Percentiles rank a stretch among this genome's conserved stretches.
phyloP scores from a whole-genome alignment of 2,113 vertebrate species.

The Halcyon malimbica region DNA sequence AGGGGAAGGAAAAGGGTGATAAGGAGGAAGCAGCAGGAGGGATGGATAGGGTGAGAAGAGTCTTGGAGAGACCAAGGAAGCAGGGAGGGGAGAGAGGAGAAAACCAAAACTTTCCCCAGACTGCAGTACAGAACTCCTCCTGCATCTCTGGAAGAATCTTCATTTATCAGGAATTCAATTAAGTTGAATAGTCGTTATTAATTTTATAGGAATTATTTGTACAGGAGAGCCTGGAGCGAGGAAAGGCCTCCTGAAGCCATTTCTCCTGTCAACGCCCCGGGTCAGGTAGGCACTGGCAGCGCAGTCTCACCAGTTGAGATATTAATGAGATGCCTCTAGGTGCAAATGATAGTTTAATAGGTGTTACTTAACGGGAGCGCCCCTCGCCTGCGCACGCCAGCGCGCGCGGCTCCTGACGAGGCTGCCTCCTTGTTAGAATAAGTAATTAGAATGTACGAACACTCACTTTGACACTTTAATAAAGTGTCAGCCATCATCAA shows the following conservation, averaged over 20 bases:
- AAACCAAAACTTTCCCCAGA: background rate
- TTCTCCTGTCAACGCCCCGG: constrained; percentile 77
- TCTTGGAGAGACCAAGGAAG: background rate
- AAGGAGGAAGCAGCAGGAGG: background rate
- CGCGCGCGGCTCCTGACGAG: constrained; percentile 66
- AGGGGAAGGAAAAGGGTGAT: background rate
- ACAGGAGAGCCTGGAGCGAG: constrained; percentile 69
- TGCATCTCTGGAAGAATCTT: constrained; percentile 23
- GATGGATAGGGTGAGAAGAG: background rate
- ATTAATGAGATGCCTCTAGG: constrained; percentile 98
- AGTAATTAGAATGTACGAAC: constrained; percentile 84
- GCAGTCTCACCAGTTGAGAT: constrained; percentile 83
- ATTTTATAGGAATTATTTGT: constrained; percentile 81
- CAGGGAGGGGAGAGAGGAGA: background rate
- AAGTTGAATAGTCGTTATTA: constrained; percentile 72
- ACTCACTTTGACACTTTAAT: constrained; percentile 81
- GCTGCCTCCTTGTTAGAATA: constrained; percentile 80
- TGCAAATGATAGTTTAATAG: constrained; percentile 99
- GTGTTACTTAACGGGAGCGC: constrained; percentile 89
- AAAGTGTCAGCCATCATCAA: constrained; percentile 82
- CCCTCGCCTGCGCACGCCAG: constrained; percentile 75
- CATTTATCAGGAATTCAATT: constrained; percentile 80
- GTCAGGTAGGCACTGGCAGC: constrained; percentile 85
- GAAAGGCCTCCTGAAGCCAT: constrained; percentile 76
- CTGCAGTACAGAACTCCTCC: background rate